Evolutionary conservation across 2,797 vertebrate species (phyloP).

Genomic region (Rhinella marina): DNA sequence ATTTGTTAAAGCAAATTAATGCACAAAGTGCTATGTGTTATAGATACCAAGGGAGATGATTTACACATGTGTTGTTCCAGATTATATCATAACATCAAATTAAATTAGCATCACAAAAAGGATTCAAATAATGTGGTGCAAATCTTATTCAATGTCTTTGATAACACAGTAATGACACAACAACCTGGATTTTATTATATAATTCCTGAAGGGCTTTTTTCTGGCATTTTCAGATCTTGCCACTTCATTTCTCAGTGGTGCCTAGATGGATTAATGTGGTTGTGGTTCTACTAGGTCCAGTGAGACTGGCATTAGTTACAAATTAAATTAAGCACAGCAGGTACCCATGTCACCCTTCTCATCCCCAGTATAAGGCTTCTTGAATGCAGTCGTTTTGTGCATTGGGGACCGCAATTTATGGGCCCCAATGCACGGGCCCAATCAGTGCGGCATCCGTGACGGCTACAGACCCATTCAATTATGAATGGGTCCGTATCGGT

Average conservation of each 20-base stretch:
- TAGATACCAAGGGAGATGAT: conserved; percentile 1
- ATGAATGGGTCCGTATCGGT: no score
- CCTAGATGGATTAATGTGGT: not conserved
- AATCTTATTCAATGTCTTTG: not conserved
- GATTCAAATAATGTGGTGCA: not conserved
- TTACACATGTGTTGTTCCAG: not conserved
- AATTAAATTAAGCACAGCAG: not conserved
- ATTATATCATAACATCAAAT: conserved; percentile 15
- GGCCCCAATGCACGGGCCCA: no score
- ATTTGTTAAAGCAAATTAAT: conserved; percentile 4
- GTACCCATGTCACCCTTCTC: not conserved
- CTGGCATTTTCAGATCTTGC: not conserved
- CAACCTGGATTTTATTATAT: not conserved
- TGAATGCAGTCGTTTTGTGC: no score
- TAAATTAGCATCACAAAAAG: conserved; percentile 26
- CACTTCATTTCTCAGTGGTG: not conserved
- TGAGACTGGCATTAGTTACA: not conserved
- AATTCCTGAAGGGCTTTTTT: not conserved
- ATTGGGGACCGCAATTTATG: no score
- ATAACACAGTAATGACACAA: not conserved
- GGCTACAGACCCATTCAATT: no score
- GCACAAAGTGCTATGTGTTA: not conserved
- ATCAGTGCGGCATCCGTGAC: no score
- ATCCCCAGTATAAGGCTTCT: not conserved
- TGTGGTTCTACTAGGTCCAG: not conserved